Evolutionary conservation across 2,797 vertebrate species (phyloP).

Genomic region (Phaenicophaeus curvirostris): DNA sequence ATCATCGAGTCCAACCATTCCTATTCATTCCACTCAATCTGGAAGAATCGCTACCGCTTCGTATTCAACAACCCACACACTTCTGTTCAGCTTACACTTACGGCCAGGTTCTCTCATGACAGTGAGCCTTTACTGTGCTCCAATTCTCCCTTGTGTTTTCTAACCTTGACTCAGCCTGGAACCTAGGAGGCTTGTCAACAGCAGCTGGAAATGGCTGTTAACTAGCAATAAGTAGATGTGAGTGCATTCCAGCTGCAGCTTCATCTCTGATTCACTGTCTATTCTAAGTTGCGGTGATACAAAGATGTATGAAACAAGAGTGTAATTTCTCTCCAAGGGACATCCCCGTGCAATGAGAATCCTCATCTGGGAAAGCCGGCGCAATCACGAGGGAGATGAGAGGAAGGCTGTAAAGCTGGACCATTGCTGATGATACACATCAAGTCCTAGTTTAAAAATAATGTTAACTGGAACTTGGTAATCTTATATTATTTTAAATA

Average conservation of each 20-base stretch:
- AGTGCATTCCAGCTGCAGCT: neutral
- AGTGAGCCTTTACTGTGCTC: neutral
- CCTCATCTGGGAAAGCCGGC: neutral
- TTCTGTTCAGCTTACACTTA: rapidly evolving
- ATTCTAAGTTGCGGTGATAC: neutral
- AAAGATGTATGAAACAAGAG: neutral
- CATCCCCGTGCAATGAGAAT: neutral
- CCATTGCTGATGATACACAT: neutral
- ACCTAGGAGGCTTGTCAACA: neutral
- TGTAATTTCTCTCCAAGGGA: neutral
- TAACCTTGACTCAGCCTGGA: neutral
- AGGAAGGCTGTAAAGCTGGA: neutral
- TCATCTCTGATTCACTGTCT: neutral
- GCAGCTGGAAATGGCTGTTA: slow-evolving; percentile 2
- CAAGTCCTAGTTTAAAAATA: neutral
- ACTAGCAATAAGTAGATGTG: neutral
- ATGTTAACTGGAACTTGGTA: neutral
- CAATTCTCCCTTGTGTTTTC: neutral
- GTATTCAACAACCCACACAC: neutral
- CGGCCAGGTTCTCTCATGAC: neutral
- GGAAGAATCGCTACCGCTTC: neutral
- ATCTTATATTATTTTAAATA: neutral
- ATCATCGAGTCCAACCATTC: no score
- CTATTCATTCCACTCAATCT: neutral
- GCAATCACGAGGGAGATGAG: neutral